phyloP scores from a whole-genome alignment of 2,888 invertebrate species.

The Hanleya hanleyi region DNA sequence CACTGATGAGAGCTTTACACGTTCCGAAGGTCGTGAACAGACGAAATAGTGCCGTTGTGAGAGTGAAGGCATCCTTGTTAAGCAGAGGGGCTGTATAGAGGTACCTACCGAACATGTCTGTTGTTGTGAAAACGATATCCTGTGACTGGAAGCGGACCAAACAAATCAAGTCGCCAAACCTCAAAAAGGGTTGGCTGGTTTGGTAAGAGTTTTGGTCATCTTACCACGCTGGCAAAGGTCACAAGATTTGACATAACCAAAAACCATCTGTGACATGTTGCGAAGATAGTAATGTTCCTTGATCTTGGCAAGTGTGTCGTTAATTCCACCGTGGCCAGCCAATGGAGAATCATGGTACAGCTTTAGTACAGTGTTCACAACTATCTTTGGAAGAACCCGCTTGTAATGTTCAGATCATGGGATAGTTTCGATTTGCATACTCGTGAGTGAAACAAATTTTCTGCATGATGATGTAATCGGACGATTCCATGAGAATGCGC shows the following conservation, averaged over 20 bases:
- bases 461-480: conserved; percentile 4
- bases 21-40: conserved; percentile 1
- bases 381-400: conserved; percentile 6
- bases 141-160: not conserved
- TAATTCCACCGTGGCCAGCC: conserved; percentile 17
- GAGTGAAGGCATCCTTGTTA: conserved; percentile 2
- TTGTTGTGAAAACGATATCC: not conserved
- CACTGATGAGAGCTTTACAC: not conserved
- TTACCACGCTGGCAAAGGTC: conserved; percentile 9
- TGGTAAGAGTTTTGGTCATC: conserved; percentile 1
- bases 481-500: conserved; percentile 2
- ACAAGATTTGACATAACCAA: conserved; percentile 13
- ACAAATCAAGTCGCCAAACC: not conserved
- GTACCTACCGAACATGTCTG: not conserved
- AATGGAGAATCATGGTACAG: conserved; percentile 12
- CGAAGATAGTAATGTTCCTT: conserved; percentile 9
- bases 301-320: conserved; percentile 16
- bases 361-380: conserved; percentile 1
- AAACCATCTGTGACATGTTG: not conserved
- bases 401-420: conserved; percentile 11
- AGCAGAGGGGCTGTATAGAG: not conserved
- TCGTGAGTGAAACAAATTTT: conserved; percentile 15
- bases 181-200: not conserved
- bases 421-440: conserved; percentile 19
- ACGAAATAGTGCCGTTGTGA: not conserved